These are phyloP conservation scores for Lysandra coridon DNA, from an alignment of 2,888 invertebrate genomes.

Conservation along the genomic window DNA sequence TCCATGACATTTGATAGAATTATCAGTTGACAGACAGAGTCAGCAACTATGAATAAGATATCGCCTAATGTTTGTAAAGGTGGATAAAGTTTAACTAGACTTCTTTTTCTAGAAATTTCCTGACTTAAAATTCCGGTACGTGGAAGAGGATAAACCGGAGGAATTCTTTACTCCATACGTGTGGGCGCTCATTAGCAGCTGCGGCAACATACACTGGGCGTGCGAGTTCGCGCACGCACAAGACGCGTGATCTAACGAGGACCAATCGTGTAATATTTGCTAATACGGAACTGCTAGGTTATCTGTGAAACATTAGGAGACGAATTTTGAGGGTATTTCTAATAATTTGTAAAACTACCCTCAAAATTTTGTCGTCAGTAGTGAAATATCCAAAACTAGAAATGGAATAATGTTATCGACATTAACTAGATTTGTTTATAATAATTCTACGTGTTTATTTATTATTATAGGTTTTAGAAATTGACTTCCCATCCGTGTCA, in stretches of 20 bases:
- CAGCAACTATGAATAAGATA: too few species aligned
- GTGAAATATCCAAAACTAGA: background rate
- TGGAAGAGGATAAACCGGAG: constrained; percentile 98
- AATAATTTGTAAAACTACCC: background rate
- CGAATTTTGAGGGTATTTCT: constrained; percentile 8
- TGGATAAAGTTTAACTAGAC: too few species aligned
- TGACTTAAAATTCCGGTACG: constrained; percentile 98
- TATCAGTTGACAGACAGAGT: too few species aligned
- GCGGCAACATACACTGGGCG: constrained; percentile 76
- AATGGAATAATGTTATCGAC: background rate
- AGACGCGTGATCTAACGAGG: constrained; percentile 49
- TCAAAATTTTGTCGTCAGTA: background rate
- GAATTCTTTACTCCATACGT: constrained; percentile 99
- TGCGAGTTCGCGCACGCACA: constrained; percentile 52
- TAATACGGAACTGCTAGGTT: background rate
- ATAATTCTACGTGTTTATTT: background rate
- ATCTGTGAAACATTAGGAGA: background rate
- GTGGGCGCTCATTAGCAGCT: constrained; percentile 92
- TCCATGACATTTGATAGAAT: background rate
- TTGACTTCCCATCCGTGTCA: background rate
- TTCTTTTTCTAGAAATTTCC: constrained; percentile 92
- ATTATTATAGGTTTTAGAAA: background rate
- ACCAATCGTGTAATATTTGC: constrained; percentile 14
- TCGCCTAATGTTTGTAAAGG: too few species aligned
- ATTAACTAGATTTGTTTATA: background rate